Evolutionary conservation across 2,797 vertebrate species (phyloP).

Genomic region (Girardinus metallicus): DNA sequence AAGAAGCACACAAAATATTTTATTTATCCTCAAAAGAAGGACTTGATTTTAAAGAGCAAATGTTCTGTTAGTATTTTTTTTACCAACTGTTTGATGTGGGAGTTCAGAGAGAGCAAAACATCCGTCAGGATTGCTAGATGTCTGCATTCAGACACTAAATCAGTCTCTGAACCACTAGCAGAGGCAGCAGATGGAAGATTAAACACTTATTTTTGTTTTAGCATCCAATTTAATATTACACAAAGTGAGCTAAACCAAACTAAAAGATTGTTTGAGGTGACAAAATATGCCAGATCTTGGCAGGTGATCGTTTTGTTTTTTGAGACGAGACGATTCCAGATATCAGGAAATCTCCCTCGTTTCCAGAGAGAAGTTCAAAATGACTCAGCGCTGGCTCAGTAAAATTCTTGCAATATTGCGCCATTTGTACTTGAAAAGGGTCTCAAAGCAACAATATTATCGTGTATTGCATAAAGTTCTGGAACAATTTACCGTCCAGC

Average conservation of each 20-base stretch:
- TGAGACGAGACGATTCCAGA: too few relatives aligned
- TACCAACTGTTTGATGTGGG: neutral
- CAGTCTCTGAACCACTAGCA: neutral
- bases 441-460: too few relatives aligned
- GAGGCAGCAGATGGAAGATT: neutral
- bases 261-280: neutral
- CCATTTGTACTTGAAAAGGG: too few relatives aligned
- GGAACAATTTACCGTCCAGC: too few relatives aligned
- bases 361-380: neutral
- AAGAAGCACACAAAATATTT: neutral
- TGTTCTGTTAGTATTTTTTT: neutral
- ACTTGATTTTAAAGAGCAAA: neutral
- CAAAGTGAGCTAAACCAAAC: neutral
- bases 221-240: neutral
- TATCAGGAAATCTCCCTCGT: neutral
- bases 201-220: neutral
- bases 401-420: neutral
- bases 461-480: too few relatives aligned
- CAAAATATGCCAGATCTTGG: neutral
- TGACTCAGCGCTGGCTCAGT: neutral
- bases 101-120: neutral
- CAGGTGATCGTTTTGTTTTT: neutral
- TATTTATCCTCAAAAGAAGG: neutral
- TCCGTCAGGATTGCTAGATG: neutral
- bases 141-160: neutral